Conservation (phyloP, 2,113 vertebrate species). For the Prionailurus viverrinus region DNA sequence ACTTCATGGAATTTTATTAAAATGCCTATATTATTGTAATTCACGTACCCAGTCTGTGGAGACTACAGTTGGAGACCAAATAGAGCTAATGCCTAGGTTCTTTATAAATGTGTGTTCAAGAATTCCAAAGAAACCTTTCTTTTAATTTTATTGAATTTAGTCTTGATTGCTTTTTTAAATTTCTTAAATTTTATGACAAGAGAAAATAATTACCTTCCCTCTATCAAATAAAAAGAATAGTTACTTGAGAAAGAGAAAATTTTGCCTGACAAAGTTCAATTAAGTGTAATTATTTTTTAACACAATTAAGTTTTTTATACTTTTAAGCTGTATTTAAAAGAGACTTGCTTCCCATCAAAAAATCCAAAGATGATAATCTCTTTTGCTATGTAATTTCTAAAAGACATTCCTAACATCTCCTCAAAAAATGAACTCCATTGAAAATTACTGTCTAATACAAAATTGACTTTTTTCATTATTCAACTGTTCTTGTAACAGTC, state of each 20-base stretch:
- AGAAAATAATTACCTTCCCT: slow-evolving; percentile 2
- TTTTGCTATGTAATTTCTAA: slow-evolving; percentile 41
- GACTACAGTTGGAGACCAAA: neutral
- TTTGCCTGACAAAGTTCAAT: slow-evolving; percentile 28
- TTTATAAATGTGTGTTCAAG: slow-evolving; percentile 26
- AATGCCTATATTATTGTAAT: neutral
- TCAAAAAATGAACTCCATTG: neutral
- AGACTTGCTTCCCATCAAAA: slow-evolving; percentile 22
- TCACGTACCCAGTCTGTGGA: neutral
- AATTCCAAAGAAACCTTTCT: slow-evolving; percentile 30
- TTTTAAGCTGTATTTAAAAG: slow-evolving; percentile 29
- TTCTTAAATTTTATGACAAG: neutral
- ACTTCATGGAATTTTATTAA: neutral
- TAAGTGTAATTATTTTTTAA: slow-evolving; percentile 41
- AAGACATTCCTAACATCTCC: slow-evolving; percentile 20
- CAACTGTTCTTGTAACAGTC: slow-evolving; percentile 3
- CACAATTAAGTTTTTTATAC: neutral
- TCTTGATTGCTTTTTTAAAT: neutral
- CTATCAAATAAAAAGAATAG: neutral
- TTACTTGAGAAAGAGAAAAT: slow-evolving; percentile 30
- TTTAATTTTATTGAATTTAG: slow-evolving; percentile 29
- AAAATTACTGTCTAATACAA: neutral
- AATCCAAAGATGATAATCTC: slow-evolving; percentile 12
- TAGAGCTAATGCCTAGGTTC: neutral
- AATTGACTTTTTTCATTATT: neutral